Percentiles rank a stretch among this genome's conserved stretches.
phyloP scores from a whole-genome alignment of 1,140 invertebrate species.

The Antheraea mylitta region DNA sequence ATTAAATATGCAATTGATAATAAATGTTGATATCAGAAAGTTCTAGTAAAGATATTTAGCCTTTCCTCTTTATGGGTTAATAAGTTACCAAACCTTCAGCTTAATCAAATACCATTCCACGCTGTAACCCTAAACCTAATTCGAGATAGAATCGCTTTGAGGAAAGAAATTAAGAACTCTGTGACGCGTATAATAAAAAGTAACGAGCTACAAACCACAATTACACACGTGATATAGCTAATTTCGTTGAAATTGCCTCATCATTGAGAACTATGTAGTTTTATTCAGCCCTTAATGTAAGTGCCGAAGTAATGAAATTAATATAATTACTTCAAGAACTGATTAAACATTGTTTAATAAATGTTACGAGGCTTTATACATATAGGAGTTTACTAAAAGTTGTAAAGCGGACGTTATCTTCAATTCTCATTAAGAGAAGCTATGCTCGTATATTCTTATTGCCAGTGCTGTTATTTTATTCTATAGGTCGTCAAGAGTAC shows the following conservation, averaged over 20 bases:
- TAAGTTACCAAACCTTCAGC: conserved; percentile 6
- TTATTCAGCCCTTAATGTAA: neutral
- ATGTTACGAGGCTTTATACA: neutral
- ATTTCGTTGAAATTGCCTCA: conserved; percentile 16
- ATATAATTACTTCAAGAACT: neutral
- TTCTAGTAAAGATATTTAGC: conserved; percentile 16
- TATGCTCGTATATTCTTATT: neutral
- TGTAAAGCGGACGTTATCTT: neutral
- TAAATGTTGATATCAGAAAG: conserved; percentile 17
- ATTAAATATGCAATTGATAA: neutral
- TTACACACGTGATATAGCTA: conserved; percentile 23
- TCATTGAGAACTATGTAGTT: neutral
- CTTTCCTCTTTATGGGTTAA: conserved; percentile 4
- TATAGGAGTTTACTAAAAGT: neutral
- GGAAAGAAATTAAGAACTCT: conserved; percentile 23
- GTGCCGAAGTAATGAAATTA: neutral
- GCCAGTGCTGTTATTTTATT: neutral
- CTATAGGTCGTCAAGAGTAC: neutral
- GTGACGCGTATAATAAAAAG: conserved; percentile 22
- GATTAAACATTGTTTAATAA: neutral
- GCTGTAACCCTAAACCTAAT: neutral
- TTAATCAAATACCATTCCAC: neutral
- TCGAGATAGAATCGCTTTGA: neutral
- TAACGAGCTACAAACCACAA: conserved; percentile 23
- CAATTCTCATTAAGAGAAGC: neutral